Evolutionary conservation across 2,888 invertebrate species (phyloP).

Genomic region (Pterobdella sp.): DNA sequence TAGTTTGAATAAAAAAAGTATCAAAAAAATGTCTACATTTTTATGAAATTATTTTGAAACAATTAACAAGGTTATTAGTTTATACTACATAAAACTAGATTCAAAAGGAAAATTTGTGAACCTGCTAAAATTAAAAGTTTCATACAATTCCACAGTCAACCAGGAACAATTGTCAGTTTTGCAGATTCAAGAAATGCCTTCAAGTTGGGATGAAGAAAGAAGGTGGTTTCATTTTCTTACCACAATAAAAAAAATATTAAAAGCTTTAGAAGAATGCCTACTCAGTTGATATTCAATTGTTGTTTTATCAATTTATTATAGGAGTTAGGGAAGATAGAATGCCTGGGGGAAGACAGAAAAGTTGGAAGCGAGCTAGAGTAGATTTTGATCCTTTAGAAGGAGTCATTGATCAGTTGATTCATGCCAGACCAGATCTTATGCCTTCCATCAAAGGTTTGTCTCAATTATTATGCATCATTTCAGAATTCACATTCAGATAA

Average conservation of each 20-base stretch:
- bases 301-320: constrained; percentile 34
- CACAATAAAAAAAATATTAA: background rate
- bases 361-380: constrained; percentile 41
- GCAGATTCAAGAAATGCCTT: constrained; percentile 49
- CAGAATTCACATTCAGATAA: background rate
- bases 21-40: too few relatives aligned
- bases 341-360: constrained; percentile 49
- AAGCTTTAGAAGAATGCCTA: background rate
- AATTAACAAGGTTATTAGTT: too few relatives aligned
- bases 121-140: too few relatives aligned
- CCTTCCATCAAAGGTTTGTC: constrained; percentile 41
- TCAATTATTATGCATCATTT: background rate
- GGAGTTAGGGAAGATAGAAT: constrained; percentile 51
- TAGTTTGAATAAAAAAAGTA: too few relatives aligned
- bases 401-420: constrained; percentile 39
- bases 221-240: constrained; percentile 40
- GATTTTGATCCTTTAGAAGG: constrained; percentile 37
- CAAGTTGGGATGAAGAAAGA: constrained; percentile 50
- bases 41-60: too few relatives aligned
- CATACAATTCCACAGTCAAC: constrained; percentile 42
- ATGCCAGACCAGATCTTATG: constrained; percentile 42
- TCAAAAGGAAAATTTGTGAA: too few relatives aligned
- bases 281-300: background rate
- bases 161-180: constrained; percentile 50
- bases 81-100: too few relatives aligned